phyloP scores from a whole-genome alignment of 2,888 invertebrate species.

The Congeria kusceri region DNA sequence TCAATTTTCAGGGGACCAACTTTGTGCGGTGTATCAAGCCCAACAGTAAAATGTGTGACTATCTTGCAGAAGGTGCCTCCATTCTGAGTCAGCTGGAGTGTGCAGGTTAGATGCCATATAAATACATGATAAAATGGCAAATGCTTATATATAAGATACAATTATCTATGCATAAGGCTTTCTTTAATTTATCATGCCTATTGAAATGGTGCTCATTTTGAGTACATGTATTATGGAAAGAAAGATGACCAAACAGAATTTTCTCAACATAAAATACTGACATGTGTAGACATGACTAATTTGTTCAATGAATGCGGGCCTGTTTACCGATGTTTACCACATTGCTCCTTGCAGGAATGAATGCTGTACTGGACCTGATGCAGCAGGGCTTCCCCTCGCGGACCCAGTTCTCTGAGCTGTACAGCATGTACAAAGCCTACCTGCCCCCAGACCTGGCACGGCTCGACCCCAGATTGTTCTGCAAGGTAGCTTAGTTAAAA shows the following conservation, averaged over 20 bases:
- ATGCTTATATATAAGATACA: too few relatives aligned
- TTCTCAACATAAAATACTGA: too few relatives aligned
- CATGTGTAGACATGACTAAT: too few relatives aligned
- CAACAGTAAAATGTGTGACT: slow-evolving; percentile 97
- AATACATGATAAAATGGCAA: background rate
- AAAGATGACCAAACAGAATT: too few relatives aligned
- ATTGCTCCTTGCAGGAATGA: slow-evolving; percentile 92
- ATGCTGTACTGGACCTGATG: slow-evolving; percentile 97
- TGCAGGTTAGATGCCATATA: slow-evolving; percentile 86
- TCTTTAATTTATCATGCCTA: too few relatives aligned
- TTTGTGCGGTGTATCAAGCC: slow-evolving; percentile 99
- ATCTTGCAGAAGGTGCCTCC: slow-evolving; percentile 94
- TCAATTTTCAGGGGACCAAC: slow-evolving; percentile 92
- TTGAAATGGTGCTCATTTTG: too few relatives aligned
- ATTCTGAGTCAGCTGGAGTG: slow-evolving; percentile 98
- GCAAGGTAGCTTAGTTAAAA: slow-evolving; percentile 89
- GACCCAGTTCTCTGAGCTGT: slow-evolving; percentile 95
- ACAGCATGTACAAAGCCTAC: slow-evolving; percentile 94
- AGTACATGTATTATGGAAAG: too few relatives aligned
- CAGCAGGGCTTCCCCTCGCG: slow-evolving; percentile 97
- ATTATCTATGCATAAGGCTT: too few relatives aligned
- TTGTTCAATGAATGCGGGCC: background rate
- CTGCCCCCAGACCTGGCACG: slow-evolving; percentile 93
- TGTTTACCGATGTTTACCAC: too few relatives aligned
- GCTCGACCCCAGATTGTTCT: slow-evolving; percentile 95